phyloP scores from a whole-genome alignment of 92 coral and sea anemone species.

The Actinostola sp. region DNA sequence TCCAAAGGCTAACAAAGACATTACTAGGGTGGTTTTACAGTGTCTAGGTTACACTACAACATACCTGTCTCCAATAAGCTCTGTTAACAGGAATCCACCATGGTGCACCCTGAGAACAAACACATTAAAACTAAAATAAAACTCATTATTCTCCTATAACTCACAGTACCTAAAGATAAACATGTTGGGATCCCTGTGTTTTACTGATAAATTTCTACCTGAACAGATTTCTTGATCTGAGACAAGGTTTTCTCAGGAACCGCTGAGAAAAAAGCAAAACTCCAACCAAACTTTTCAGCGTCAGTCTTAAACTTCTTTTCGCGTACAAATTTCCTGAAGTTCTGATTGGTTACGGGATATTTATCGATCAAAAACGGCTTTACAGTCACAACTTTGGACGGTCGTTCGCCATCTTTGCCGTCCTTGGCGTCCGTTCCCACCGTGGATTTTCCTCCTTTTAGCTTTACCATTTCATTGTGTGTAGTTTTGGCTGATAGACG shows the following conservation, averaged over 20 bases:
- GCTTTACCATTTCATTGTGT: conserved; percentile 40
- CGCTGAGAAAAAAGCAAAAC: conserved; percentile 71
- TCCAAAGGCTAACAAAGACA: no score
- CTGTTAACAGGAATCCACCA: conserved; percentile 96
- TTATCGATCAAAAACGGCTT: conserved; percentile 77
- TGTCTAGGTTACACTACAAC: not conserved
- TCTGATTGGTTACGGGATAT: conserved; percentile 85
- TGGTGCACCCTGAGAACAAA: conserved; percentile 76
- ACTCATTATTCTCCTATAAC: not conserved
- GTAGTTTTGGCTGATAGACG: not conserved
- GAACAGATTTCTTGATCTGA: conserved; percentile 74
- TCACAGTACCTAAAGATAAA: not conserved
- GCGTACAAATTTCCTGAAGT: conserved; percentile 87
- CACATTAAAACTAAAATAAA: not conserved
- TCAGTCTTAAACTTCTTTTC: conserved; percentile 84
- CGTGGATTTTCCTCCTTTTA: conserved; percentile 76
- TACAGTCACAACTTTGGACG: conserved; percentile 65
- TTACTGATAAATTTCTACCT: conserved; percentile 45
- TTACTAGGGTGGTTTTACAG: no score
- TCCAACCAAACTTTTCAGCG: conserved; percentile 89
- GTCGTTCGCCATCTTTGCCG: conserved; percentile 67
- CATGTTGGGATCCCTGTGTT: not conserved
- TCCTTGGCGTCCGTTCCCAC: conserved; percentile 80
- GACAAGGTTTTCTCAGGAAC: conserved; percentile 70
- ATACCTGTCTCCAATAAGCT: conserved; percentile 96